Conservation (phyloP, 2,888 invertebrate genomes). For the Notocelia uddmanniana region DNA sequence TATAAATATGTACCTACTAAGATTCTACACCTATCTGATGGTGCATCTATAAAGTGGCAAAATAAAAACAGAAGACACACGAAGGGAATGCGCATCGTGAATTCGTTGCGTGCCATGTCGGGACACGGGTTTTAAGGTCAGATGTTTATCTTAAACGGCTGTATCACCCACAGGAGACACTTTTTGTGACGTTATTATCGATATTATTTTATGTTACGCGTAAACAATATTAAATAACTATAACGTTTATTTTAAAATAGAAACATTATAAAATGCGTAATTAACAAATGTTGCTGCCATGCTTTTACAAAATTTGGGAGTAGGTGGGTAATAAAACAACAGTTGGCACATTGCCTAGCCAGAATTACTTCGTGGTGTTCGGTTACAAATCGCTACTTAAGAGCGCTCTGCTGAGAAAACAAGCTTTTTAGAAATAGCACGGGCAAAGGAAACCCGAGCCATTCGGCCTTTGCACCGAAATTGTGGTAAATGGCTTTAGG, state of each 20-base stretch:
- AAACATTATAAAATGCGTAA: not conserved
- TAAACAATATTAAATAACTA: not conserved
- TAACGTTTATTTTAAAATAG: not conserved
- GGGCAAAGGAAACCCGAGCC: slow-evolving; percentile 68
- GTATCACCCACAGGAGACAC: slow-evolving; percentile 84
- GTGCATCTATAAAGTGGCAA: slow-evolving; percentile 56
- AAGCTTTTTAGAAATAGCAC: slow-evolving; percentile 84
- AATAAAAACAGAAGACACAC: slow-evolving; percentile 68
- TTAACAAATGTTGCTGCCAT: not conserved
- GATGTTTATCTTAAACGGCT: slow-evolving; percentile 85
- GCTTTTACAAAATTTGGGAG: slow-evolving; percentile 37
- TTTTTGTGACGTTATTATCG: slow-evolving; percentile 81
- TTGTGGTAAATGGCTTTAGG: slow-evolving; percentile 80
- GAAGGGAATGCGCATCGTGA: slow-evolving; percentile 77
- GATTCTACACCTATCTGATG: slow-evolving; percentile 44
- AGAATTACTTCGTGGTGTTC: slow-evolving; percentile 68
- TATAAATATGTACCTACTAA: no score
- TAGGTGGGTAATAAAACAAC: slow-evolving; percentile 51
- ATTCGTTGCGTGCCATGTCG: slow-evolving; percentile 78
- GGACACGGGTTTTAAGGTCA: slow-evolving; percentile 74
- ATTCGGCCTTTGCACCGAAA: slow-evolving; percentile 78
- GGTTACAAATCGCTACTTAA: slow-evolving; percentile 79
- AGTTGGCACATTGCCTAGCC: slow-evolving; percentile 77
- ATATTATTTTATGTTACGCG: slow-evolving; percentile 64
- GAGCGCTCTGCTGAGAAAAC: slow-evolving; percentile 81